A percentile compares a stretch with the other conserved stretches of the same genome.
Evolutionary conservation across 2,888 invertebrate genomes (phyloP).

Genomic region (Bimastos eiseni): DNA sequence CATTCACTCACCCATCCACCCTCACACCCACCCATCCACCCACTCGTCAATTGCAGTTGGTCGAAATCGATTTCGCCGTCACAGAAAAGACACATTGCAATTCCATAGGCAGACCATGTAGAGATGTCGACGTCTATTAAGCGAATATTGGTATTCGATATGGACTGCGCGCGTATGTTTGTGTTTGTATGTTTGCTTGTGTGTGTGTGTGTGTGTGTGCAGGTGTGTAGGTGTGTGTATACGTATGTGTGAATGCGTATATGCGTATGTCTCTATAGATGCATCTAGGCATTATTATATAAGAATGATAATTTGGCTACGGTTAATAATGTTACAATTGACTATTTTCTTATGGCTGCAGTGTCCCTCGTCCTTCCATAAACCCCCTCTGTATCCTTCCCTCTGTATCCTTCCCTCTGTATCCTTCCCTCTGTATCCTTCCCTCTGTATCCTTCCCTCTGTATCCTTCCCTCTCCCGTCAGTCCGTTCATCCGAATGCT

Average conservation of each 20-base stretch:
- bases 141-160: background rate
- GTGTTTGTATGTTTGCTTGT: background rate
- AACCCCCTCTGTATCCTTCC: no score
- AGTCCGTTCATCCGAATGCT: no score
- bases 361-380: no score
- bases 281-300: no score
- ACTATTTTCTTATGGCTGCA: no score
- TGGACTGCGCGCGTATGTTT: background rate
- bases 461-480: no score
- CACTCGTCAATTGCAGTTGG: background rate
- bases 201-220: background rate
- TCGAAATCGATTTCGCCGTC: slow-evolving; percentile 5
- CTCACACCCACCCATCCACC: background rate
- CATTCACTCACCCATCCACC: background rate
- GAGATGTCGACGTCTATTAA: background rate
- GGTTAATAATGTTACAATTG: no score
- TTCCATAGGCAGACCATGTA: background rate
- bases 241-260: background rate
- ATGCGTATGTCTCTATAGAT: no score
- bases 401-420: no score
- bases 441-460: no score
- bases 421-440: no score
- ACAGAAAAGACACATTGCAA: background rate
- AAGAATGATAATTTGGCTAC: no score
- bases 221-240: background rate